phyloP scores from a whole-genome alignment of 2,797 vertebrate genomes.

The Molossus molossus region DNA sequence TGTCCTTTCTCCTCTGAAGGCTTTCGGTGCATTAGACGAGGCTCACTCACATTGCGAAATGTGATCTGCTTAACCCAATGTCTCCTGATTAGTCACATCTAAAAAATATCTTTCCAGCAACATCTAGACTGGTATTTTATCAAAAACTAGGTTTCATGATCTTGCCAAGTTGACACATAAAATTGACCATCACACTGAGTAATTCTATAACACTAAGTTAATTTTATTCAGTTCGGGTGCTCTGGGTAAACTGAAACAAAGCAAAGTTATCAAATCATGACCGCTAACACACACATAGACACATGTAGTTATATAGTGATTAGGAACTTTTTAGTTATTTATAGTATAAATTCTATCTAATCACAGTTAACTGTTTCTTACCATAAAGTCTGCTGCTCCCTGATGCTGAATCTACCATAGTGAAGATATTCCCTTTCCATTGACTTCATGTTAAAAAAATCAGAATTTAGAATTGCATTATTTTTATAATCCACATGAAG shows the following conservation, averaged over 20 bases:
- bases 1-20: background rate
- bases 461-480: background rate
- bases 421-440: background rate
- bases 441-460: background rate
- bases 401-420: background rate
- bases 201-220: background rate
- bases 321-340: background rate
- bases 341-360: background rate
- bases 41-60: too few species aligned
- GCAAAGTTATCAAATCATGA: background rate
- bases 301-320: background rate
- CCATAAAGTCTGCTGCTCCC: rapidly evolving
- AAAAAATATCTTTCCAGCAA: background rate
- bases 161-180: background rate
- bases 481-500: background rate
- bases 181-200: background rate
- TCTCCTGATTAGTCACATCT: background rate
- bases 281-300: background rate
- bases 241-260: background rate
- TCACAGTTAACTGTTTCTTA: background rate
- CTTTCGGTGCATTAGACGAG: background rate
- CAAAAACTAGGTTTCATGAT: background rate
- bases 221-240: background rate
- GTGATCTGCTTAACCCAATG: background rate
- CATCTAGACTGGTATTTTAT: background rate